phyloP scores from a whole-genome alignment of 2,113 vertebrate genomes.

The Calypte anna region DNA sequence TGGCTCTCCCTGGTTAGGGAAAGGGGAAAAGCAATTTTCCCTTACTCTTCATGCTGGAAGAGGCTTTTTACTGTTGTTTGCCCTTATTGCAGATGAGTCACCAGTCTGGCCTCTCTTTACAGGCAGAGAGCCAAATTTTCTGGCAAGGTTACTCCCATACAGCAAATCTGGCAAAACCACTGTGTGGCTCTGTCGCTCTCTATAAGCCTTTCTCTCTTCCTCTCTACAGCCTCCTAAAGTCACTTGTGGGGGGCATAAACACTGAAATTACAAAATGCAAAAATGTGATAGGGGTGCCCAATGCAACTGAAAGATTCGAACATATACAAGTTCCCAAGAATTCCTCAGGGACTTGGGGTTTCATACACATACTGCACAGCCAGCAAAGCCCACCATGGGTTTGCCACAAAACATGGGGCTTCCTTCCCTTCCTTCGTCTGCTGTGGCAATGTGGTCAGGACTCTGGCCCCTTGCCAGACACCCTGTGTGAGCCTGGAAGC shows the following conservation, averaged over 20 bases:
- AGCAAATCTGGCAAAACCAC: not conserved
- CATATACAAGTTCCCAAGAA: not conserved
- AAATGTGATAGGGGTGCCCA: not conserved
- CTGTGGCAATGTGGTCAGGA: not conserved
- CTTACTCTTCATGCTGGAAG: not conserved
- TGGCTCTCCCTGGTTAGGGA: not conserved
- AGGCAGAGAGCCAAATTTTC: slow-evolving; percentile 2
- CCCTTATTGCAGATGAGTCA: slow-evolving; percentile 16
- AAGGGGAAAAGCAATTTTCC: not conserved
- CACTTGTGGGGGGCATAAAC: not conserved
- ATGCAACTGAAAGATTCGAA: not conserved
- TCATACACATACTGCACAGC: not conserved
- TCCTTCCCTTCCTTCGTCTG: not conserved
- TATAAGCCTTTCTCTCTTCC: not conserved
- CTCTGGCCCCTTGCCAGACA: not conserved
- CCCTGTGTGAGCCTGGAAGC: not conserved
- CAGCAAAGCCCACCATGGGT: not conserved
- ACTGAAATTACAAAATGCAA: not conserved
- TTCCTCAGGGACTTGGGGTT: not conserved
- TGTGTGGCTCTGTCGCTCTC: not conserved
- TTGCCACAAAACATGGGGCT: accelerated
- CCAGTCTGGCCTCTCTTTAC: not conserved
- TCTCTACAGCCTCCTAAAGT: not conserved
- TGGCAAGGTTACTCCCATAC: slow-evolving; percentile 15
- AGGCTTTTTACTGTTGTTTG: not conserved